Evolutionary conservation across 2,113 vertebrate genomes (phyloP), one percentile per base, ranked within the genome.

Genomic region (Meles meles): DNA sequence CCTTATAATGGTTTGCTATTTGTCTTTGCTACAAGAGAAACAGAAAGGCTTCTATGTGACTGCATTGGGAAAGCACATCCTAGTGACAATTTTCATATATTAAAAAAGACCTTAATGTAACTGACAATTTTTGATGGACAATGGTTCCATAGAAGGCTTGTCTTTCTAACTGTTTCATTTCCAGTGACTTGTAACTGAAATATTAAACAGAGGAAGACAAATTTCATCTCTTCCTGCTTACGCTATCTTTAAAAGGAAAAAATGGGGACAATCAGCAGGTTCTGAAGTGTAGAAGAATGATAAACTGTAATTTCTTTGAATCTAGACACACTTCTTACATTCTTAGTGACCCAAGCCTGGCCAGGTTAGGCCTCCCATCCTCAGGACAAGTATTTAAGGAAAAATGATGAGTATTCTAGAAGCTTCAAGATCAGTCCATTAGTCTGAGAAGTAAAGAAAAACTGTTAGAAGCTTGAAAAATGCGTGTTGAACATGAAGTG

Each of bases 161-260:
- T 59, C 42, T 79, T 82, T 90, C 18, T 23, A n/a, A 37, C 18
- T 61, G 5, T 42, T 21, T 80, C 27, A 96, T 98, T 96, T 88
- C 88, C 0, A 92, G 15, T n/a, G 82, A 49, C 27, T 96, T 63
- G 90, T 82, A 96, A 84, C 31, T 92, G 91, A 88, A 96, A 81
- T 96, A 81, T 90, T 97, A 96, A 96, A 95, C 65, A 77, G 76
- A 76, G 81, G 90, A 84, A 97, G 88, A 72, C 71, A 87, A 95
- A 82, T 80, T 39, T 93, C 77, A 90, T 29, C 47, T 94, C 85
- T 84, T 63, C 83, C n/a, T 96, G 92, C 85, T 89, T 77, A 39
- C 71, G 69, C 82, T 96, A 69, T 52, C 71, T 96, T 85, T 97
- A 76, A 94, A 76, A 96, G 49, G 82, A 72, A 97, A 47, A 88